These are phyloP conservation scores for Procavia capensis DNA, from an alignment of 2,113 vertebrate genomes.

Conservation along the genomic window DNA sequence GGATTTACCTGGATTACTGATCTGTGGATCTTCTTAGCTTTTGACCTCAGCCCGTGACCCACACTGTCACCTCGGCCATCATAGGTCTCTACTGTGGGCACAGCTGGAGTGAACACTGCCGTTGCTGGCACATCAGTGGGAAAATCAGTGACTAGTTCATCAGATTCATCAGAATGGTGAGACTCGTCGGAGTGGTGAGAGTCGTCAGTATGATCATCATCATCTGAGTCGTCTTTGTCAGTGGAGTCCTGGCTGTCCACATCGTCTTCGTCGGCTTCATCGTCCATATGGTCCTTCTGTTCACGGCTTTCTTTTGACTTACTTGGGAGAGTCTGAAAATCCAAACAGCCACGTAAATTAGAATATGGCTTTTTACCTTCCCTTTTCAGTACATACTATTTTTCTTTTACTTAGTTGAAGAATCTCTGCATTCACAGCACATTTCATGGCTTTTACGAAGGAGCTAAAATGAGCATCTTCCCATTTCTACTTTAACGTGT, in stretches of 20 bases:
- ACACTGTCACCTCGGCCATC: constrained; percentile 85
- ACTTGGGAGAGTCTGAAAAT: constrained; percentile 83
- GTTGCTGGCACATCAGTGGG: constrained; percentile 78
- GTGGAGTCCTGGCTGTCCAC: constrained; percentile 78
- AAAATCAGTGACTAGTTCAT: constrained; percentile 67
- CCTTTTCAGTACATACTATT: background rate
- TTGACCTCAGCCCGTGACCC: constrained; percentile 75
- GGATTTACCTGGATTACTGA: constrained; percentile 80
- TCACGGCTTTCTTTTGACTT: constrained; percentile 82
- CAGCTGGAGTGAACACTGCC: constrained; percentile 44
- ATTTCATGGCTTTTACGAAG: background rate
- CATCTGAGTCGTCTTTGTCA: constrained; percentile 25
- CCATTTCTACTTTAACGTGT: background rate
- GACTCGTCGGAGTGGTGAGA: constrained; percentile 79
- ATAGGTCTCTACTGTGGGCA: constrained; percentile 73
- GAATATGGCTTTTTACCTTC: background rate
- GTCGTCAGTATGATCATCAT: background rate
- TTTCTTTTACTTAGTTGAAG: constrained; percentile 12
- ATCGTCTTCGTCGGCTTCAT: background rate
- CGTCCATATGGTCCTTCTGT: constrained; percentile 30
- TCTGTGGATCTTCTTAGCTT: constrained; percentile 60
- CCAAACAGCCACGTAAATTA: constrained; percentile 10
- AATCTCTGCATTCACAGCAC: background rate
- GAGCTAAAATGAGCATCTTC: background rate
- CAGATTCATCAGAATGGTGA: constrained; percentile 84